Conservation (phyloP, 2,113 vertebrate genomes). For the Gallinago undulata region DNA sequence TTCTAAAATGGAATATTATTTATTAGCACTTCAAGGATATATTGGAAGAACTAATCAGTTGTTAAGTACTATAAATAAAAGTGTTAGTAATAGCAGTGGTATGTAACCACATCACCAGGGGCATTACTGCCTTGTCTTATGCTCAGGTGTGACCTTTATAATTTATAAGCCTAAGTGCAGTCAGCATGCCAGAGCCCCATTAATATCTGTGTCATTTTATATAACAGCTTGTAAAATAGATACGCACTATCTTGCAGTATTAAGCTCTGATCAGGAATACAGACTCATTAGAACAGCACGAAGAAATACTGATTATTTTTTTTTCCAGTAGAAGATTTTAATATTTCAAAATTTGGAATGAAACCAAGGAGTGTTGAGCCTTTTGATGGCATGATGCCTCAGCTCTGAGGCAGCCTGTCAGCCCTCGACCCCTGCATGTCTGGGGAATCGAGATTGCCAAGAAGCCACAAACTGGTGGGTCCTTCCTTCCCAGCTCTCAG, state of each 20-base stretch:
- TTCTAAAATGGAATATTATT: neutral
- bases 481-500: neutral
- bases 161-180: neutral
- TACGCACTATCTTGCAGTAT: neutral
- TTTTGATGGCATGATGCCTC: neutral
- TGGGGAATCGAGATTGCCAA: neutral
- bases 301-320: neutral
- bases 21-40: neutral
- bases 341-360: neutral
- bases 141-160: neutral
- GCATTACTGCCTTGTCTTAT: neutral
- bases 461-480: neutral
- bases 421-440: neutral
- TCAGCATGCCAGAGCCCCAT: neutral
- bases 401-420: neutral
- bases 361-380: neutral
- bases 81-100: neutral
- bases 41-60: neutral
- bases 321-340: neutral
- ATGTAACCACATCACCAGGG: neutral
- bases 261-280: neutral
- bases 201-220: neutral
- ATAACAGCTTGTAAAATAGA: neutral
- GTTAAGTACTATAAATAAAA: neutral
- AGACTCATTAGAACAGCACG: neutral